Percentiles rank a stretch among this genome's conserved stretches.
Conservation (phyloP, 1,140 invertebrate species). For the Rhagoletis zephyria region DNA sequence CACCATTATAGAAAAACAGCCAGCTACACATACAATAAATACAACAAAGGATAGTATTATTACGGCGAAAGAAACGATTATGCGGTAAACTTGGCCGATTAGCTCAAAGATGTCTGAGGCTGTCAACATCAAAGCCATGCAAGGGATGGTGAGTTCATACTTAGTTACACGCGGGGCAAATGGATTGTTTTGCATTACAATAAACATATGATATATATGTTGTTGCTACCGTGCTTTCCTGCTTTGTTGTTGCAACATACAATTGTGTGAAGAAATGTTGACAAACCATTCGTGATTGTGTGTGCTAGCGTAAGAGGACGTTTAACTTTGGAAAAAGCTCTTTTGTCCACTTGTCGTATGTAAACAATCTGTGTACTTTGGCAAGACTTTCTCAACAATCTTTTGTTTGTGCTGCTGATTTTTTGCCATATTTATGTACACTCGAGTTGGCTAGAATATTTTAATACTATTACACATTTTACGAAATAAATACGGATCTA, state of each 20-base stretch:
- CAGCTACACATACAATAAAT: background rate
- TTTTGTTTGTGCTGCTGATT: background rate
- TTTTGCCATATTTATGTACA: background rate
- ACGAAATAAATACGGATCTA: background rate
- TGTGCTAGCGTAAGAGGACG: background rate
- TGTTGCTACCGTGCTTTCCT: background rate
- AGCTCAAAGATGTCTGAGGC: background rate
- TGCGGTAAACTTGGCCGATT: slow-evolving; percentile 41
- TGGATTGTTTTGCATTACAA: background rate
- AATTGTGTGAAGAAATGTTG: background rate
- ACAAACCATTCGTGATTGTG: background rate
- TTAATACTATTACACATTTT: background rate
- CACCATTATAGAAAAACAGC: background rate
- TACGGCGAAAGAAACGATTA: background rate
- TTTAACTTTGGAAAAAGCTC: background rate
- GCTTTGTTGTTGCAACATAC: background rate
- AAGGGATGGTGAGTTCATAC: background rate
- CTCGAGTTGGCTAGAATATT: background rate
- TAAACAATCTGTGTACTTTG: slow-evolving; percentile 37
- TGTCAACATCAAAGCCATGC: background rate
- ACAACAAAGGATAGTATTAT: background rate
- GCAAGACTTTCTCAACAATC: background rate
- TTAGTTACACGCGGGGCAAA: background rate
- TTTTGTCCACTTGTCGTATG: background rate
- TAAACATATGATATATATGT: background rate